Percentiles rank a stretch among this genome's conserved stretches.
Conservation (phyloP, 1,140 invertebrate genomes). For the Pygmarrhopalites habei region DNA sequence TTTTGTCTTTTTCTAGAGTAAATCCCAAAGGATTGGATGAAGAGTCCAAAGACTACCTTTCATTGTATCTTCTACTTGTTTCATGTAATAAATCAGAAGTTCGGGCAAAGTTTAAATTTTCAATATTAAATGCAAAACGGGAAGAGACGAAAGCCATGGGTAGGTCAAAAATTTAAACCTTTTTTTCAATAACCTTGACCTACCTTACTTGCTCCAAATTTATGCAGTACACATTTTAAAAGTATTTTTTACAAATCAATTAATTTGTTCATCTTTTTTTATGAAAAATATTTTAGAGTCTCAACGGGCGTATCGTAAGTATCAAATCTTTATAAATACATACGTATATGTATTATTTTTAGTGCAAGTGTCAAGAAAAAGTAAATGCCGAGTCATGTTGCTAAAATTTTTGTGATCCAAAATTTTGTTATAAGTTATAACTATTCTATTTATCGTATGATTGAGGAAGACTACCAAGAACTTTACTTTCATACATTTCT, state of each 20-base stretch:
- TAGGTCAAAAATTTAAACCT: constrained; percentile 10
- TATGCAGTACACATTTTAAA: no score
- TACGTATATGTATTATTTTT: no score
- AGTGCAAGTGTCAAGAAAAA: no score
- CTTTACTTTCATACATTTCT: no score
- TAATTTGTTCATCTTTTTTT: background rate
- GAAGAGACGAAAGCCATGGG: constrained; percentile 92
- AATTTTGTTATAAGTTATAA: no score
- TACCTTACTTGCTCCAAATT: no score
- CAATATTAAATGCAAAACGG: constrained; percentile 97
- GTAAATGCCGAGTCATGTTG: no score
- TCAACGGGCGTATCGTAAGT: constrained; percentile 88
- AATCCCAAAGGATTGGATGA: constrained; percentile 99
- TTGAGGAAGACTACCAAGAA: no score
- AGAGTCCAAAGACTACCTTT: constrained; percentile 99
- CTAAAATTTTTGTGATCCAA: no score
- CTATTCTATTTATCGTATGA: no score
- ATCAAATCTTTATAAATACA: no score
- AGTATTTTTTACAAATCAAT: background rate
- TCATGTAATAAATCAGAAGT: constrained; percentile 99
- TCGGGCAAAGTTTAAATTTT: constrained; percentile 99
- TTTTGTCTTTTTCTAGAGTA: constrained; percentile 58
- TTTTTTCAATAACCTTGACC: no score
- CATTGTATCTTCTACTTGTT: constrained; percentile 94
- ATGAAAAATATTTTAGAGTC: constrained; percentile 61